phyloP scores from a whole-genome alignment of 2,797 vertebrate genomes.

The Mus spretus region DNA sequence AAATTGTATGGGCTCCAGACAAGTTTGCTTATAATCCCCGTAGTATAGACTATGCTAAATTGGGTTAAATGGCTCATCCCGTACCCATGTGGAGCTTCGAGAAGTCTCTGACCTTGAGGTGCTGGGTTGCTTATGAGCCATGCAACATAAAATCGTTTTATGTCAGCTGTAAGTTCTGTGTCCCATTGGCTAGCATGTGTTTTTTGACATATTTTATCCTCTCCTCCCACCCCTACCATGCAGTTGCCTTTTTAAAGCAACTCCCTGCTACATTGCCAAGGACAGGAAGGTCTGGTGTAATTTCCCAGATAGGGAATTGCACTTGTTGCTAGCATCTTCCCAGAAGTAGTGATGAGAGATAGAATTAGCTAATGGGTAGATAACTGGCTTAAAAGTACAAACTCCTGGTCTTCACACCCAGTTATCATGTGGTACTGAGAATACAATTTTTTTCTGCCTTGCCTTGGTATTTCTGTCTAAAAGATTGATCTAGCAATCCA shows the following conservation, averaged over 20 bases:
- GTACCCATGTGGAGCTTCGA: background rate
- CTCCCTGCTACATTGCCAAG: conserved; percentile 48
- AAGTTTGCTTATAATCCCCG: background rate
- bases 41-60: conserved; percentile 23
- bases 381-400: conserved; percentile 52
- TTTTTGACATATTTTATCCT: background rate
- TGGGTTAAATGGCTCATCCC: conserved; percentile 22
- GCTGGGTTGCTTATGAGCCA: background rate
- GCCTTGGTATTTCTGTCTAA: conserved; percentile 47
- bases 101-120: background rate
- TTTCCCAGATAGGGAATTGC: conserved; percentile 64
- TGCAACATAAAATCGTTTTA: background rate
- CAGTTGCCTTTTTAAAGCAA: conserved; percentile 66
- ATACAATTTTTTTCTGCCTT: conserved; percentile 19
- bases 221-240: background rate
- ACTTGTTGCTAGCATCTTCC: conserved; percentile 56
- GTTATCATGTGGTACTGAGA: conserved; percentile 1
- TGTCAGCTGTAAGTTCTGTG: conserved; percentile 9
- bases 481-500: conserved; percentile 17
- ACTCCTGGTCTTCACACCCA: conserved; percentile 50
- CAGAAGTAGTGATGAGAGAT: conserved; percentile 58
- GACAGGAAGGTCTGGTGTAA: conserved; percentile 57
- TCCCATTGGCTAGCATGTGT: conserved; percentile 26
- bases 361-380: conserved; percentile 45
- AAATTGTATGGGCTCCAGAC: background rate